Evolutionary conservation across 1,140 invertebrate species (phyloP).

Genomic region (Sarcophaga peregrina): DNA sequence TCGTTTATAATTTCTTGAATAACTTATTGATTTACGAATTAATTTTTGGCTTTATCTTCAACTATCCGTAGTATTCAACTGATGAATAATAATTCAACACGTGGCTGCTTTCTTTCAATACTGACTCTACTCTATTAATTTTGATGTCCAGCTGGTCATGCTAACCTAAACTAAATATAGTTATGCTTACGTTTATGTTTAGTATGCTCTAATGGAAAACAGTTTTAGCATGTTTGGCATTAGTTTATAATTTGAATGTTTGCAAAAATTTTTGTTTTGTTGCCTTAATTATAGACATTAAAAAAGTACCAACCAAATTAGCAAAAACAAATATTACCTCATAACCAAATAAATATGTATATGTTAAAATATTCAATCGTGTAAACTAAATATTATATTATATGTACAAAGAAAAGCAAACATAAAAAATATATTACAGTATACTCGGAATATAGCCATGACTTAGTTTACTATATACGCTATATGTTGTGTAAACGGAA

Average conservation of each 20-base stretch:
- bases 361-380: no score
- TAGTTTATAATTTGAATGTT: not conserved
- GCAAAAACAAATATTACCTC: conserved; percentile 5
- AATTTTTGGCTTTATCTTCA: no score
- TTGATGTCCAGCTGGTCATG: not conserved
- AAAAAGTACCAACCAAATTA: not conserved
- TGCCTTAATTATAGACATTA: conserved; percentile 1
- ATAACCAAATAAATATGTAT: not conserved
- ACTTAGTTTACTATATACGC: not conserved
- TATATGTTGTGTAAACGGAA: not conserved
- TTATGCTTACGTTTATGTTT: no score
- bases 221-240: not conserved
- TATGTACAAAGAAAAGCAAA: no score
- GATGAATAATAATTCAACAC: conserved; percentile 8
- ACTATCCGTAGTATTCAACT: no score
- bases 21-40: not conserved
- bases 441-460: not conserved
- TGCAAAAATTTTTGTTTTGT: not conserved
- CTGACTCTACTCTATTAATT: not conserved
- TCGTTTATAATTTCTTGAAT: not conserved
- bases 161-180: not conserved
- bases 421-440: no score
- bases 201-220: no score
- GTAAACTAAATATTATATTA: no score
- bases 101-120: conserved; percentile 9